A percentile compares a stretch with the other conserved stretches of the same genome.
Evolutionary conservation across 2,888 invertebrate genomes (phyloP).

Genomic region (Cinara cedri): DNA sequence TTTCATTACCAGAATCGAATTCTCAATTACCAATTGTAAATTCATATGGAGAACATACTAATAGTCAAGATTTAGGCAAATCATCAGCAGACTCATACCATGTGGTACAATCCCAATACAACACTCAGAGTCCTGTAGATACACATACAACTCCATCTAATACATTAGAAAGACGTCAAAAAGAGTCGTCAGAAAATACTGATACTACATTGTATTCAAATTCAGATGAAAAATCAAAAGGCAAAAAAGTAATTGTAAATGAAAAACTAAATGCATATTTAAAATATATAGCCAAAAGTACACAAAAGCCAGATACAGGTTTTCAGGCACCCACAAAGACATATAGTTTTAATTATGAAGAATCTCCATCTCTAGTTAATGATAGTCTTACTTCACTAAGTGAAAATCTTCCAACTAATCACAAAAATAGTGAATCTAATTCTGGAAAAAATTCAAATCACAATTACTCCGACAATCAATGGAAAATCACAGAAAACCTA

Average conservation of each 20-base stretch:
- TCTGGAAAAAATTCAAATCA: constrained; percentile 20
- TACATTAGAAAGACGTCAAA: constrained; percentile 34
- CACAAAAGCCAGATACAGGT: constrained; percentile 50
- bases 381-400: constrained; percentile 30
- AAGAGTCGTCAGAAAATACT: constrained; percentile 47
- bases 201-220: neutral
- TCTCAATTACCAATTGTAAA: constrained; percentile 42
- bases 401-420: constrained; percentile 41
- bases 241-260: constrained; percentile 52
- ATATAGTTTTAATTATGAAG: constrained; percentile 54
- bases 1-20: constrained; percentile 37
- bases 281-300: constrained; percentile 57
- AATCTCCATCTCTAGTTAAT: constrained; percentile 45
- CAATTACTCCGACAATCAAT: constrained; percentile 47
- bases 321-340: constrained; percentile 57
- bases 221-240: constrained; percentile 16
- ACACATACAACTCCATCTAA: constrained; percentile 18
- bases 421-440: constrained; percentile 31
- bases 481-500: constrained; percentile 44
- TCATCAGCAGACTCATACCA: constrained; percentile 25
- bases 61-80: neutral
- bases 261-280: constrained; percentile 58
- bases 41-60: constrained; percentile 56
- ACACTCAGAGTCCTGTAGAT: constrained; percentile 29
- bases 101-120: constrained; percentile 28